Base-by-base conservation (phyloP, 2,888 invertebrate genomes). In the Lepas anatifera region DNA sequence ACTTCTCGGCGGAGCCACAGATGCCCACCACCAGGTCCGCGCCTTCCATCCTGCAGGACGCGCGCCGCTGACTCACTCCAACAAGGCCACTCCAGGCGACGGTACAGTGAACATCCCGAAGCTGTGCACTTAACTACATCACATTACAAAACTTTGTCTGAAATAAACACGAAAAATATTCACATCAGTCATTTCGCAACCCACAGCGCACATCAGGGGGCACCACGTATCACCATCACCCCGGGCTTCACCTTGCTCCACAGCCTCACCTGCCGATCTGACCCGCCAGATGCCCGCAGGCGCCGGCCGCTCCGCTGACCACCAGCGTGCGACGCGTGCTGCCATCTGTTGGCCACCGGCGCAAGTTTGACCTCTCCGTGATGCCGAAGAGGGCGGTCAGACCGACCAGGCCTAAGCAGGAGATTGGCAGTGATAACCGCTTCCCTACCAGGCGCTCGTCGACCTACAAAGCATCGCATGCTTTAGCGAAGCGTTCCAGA, bases 1-100 rank as follows among this genome's bases (percentile, higher is more conserved):
- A 79, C 72, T 81, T 81, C 39, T 76, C 76, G 35, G 77, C 77
- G 37, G 76, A 74, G n/a, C 81, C 80, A 74, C 80, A 80, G 68
- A 80, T 80, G 13, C 81, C 81, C 22, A 81, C 77, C 25, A 80
- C 78, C 68, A 72, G 67, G 41, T 58, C 58, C 3, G 58, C 58
- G 32, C 58, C 58, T 22, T 58, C 58, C 58, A 58, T 32, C 10
- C 58, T 58, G 58, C n/a, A n/a, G n/a, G n/a, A n/a, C n/a, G n/a
- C n/a, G n/a, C n/a, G n/a, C n/a, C n/a, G n/a, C n/a, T n/a, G n/a
- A n/a, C n/a, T n/a, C n/a, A n/a, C n/a, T n/a, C n/a, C n/a, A n/a
- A n/a, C n/a, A n/a, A n/a, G n/a, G n/a, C n/a, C n/a, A n/a, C n/a
- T n/a, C n/a, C n/a, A n/a, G n/a, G n/a, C n/a, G n/a, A n/a, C n/a